A percentile compares a stretch with the other conserved stretches of the same genome.
Conservation (phyloP, 2,797 vertebrate species). For the Prunella strophiata region DNA sequence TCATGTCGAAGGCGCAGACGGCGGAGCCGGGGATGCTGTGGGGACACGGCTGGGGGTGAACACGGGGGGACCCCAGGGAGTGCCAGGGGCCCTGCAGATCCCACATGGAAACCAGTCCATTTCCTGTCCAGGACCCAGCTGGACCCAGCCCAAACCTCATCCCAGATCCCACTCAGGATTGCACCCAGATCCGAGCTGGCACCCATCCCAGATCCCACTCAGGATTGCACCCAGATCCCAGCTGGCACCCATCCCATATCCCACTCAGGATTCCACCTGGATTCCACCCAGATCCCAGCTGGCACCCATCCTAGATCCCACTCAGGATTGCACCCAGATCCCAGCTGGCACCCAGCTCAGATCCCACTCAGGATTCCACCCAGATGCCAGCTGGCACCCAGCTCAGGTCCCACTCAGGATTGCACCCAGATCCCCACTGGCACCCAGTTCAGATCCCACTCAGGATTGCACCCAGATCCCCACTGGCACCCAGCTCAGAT, state of each 20-base stretch:
- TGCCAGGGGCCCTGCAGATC: rapidly evolving
- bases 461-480: too few relatives aligned
- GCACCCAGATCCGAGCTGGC: not conserved
- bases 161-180: not conserved
- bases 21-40: conserved; percentile 94
- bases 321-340: too few relatives aligned
- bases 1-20: conserved; percentile 96
- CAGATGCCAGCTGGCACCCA: not conserved
- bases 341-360: not conserved
- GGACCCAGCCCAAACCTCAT: not conserved
- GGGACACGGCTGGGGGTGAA: not conserved
- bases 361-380: not conserved
- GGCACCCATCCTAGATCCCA: not conserved
- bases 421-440: too few relatives aligned
- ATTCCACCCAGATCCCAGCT: too few relatives aligned
- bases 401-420: not conserved
- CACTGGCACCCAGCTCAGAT: not conserved
- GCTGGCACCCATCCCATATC: too few relatives aligned
- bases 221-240: too few relatives aligned
- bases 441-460: not conserved
- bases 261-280: too few relatives aligned
- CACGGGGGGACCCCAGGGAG: rapidly evolving
- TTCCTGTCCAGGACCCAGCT: not conserved
- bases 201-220: not conserved
- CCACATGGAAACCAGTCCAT: not conserved